phyloP scores from a whole-genome alignment of 2,113 vertebrate species.

The Desmodus rotundus region DNA sequence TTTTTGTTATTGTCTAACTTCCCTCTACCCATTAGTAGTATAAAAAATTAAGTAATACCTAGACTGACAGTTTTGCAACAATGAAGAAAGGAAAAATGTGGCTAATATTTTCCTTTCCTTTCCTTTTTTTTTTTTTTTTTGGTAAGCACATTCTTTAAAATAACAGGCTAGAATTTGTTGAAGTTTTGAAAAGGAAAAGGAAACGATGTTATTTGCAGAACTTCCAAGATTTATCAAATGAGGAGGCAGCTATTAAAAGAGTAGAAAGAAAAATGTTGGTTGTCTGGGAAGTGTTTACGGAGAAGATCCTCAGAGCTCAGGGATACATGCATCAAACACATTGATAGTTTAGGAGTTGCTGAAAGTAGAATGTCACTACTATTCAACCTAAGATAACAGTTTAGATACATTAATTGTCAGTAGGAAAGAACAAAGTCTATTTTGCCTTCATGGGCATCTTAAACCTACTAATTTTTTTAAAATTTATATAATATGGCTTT shows the following conservation, averaged over 20 bases:
- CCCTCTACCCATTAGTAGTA: not conserved
- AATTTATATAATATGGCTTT: slow-evolving; percentile 28
- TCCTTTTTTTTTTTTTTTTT: not conserved
- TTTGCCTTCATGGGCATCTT: not conserved
- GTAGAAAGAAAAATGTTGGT: slow-evolving; percentile 6
- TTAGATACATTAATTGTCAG: slow-evolving; percentile 4
- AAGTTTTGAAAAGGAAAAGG: not conserved
- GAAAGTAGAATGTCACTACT: slow-evolving; percentile 26
- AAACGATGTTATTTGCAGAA: not conserved
- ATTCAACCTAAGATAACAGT: not conserved
- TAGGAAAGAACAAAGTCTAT: slow-evolving; percentile 6
- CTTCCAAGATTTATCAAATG: not conserved
- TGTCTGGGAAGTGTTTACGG: not conserved
- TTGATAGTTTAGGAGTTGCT: not conserved
- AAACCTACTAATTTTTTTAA: slow-evolving; percentile 30
- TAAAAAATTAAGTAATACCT: not conserved
- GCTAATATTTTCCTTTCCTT: not conserved
- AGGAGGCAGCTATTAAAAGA: not conserved
- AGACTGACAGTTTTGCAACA: not conserved
- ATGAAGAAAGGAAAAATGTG: not conserved
- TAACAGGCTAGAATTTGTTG: not conserved
- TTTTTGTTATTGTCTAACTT: slow-evolving; percentile 18
- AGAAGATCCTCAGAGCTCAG: slow-evolving; percentile 5
- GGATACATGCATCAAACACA: not conserved
- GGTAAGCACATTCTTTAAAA: not conserved